Evolutionary conservation across 92 coral and sea anemone genomes (phyloP), one percentile per base, ranked within the genome.

Genomic region (Parazoanthus atlanticus): DNA sequence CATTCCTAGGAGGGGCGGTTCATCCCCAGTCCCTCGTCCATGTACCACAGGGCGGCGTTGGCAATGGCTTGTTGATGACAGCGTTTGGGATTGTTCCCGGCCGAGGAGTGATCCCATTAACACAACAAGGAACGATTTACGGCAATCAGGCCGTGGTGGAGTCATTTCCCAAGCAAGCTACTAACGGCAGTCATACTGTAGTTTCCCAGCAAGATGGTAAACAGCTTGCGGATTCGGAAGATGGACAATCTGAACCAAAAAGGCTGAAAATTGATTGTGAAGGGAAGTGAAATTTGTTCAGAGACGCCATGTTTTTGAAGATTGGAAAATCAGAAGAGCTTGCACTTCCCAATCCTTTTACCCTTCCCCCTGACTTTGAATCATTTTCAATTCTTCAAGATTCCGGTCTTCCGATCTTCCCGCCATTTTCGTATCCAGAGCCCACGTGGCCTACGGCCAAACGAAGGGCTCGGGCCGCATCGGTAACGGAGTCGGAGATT

Each of bases 61-160:
- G 98, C 29, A 95, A 95, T 90, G 98, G 98, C 9, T 73, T 95
- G 76, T 84, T 95, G 13, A 90, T 95, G 70, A 89, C 98, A 21
- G 89, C 98, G 0, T 86, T 93, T 33, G 98, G 98, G 47, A 85
- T 93, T 73, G 93, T 95, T 19, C 98, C 96, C 26, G 93, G 98
- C 2, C 88, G 92, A 36, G 93, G 89, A 87, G 90, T 89, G 23
- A 66, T 88, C 6, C 92, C 90, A 61, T 82, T 93, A 85, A 91
- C 90, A 64, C 98, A 93, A 84, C 93, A 91, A 61, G 96, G 98
- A 25, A 90, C 94, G 91, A 54, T 95, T 34, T 95, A 95, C 52
- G 92, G 92, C 64, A 76, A 86, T 73, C 89, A 46, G 23, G 41
- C 58, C 16, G 58, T 29, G 19, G 86, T 28, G 54, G 86, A 82